Conservation (phyloP, 2,797 vertebrate genomes). For the Pagetopsis macropterus region DNA sequence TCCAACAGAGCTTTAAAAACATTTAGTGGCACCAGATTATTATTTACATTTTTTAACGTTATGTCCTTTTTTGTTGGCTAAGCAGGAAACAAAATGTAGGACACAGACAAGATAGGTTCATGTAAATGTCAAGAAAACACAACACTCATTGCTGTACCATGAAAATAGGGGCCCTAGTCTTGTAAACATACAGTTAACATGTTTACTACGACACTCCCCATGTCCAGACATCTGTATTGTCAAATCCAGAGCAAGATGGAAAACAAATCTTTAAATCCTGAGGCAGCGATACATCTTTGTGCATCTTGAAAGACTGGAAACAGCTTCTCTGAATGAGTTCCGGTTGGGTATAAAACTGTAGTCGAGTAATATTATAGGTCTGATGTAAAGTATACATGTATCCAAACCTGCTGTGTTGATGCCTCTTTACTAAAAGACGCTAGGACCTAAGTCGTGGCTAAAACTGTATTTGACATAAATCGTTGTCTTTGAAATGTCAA, state of each 20-base stretch:
- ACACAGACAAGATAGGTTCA: not conserved
- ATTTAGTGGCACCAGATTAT: no score
- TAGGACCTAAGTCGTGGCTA: slow-evolving; percentile 1
- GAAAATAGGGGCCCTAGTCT: not conserved
- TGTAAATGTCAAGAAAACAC: not conserved
- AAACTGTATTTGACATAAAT: slow-evolving; percentile 44
- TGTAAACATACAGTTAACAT: slow-evolving; percentile 3
- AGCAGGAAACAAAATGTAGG: not conserved
- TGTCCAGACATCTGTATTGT: slow-evolving; percentile 1
- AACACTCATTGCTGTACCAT: not conserved
- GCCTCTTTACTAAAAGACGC: slow-evolving; percentile 1
- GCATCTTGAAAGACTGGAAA: not conserved
- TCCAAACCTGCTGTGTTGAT: not conserved
- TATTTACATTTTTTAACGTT: not conserved
- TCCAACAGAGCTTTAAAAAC: no score
- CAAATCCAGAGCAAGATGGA: slow-evolving; percentile 9
- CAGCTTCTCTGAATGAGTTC: not conserved
- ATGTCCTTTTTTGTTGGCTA: not conserved
- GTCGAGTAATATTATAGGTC: not conserved
- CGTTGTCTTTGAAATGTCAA: slow-evolving; percentile 45
- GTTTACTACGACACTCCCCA: not conserved
- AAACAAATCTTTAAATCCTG: not conserved
- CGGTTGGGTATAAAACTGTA: not conserved
- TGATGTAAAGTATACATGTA: not conserved
- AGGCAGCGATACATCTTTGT: not conserved